phyloP scores from a whole-genome alignment of 2,797 vertebrate species.

The Merluccius polli region DNA sequence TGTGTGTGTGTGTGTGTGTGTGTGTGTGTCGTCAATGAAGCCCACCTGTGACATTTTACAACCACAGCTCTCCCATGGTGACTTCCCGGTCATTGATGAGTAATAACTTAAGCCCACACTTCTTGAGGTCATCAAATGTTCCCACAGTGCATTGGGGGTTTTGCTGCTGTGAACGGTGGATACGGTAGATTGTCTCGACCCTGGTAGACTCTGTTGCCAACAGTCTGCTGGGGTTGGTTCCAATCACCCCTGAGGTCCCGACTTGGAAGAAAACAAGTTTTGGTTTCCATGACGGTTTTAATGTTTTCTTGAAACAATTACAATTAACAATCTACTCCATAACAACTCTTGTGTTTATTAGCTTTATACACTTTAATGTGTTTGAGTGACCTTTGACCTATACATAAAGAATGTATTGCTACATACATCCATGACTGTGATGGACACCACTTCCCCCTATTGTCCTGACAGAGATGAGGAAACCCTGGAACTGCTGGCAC shows the following conservation, averaged over 20 bases:
- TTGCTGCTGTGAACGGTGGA: neutral
- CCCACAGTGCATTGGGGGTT: neutral
- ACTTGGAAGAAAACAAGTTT: neutral
- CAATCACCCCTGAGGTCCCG: neutral
- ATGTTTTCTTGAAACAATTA: neutral
- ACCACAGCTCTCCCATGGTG: slow-evolving; percentile 25
- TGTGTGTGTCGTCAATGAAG: slow-evolving; percentile 56
- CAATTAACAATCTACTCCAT: neutral
- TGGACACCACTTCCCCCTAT: slow-evolving; percentile 64
- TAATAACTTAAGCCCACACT: neutral
- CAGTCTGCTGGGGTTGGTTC: neutral
- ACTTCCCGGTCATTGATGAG: neutral
- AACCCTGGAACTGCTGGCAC: slow-evolving; percentile 60
- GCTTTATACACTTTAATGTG: neutral
- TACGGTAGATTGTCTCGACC: neutral
- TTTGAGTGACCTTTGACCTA: neutral
- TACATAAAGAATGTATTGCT: neutral
- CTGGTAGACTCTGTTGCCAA: neutral
- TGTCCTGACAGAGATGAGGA: slow-evolving; percentile 68
- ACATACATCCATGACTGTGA: neutral
- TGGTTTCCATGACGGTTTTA: neutral
- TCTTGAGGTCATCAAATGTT: neutral
- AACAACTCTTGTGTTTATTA: neutral
- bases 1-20: slow-evolving; percentile 20
- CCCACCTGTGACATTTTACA: slow-evolving; percentile 37